Percentiles rank a stretch among this genome's conserved stretches.
These are phyloP conservation scores for Gallinago media DNA, from an alignment of 2,113 vertebrate genomes.

Conservation along the genomic window DNA sequence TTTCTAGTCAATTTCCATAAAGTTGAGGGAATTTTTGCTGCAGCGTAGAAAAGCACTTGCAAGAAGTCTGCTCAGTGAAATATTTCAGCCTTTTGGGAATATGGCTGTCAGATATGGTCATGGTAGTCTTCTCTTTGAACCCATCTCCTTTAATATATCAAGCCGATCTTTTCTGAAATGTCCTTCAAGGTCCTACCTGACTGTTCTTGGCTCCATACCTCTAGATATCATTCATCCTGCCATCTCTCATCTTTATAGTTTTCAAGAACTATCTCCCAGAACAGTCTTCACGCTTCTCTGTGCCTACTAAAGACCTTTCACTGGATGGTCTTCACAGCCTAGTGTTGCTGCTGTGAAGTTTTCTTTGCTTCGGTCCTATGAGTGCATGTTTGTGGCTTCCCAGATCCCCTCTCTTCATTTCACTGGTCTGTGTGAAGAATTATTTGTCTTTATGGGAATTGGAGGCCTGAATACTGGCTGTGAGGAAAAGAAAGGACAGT, in stretches of 20 bases:
- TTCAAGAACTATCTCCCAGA: not conserved
- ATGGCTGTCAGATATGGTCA: not conserved
- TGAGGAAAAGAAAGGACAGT: not conserved
- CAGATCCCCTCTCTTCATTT: not conserved
- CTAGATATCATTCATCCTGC: not conserved
- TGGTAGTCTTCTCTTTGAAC: not conserved
- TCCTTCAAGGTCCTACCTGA: not conserved
- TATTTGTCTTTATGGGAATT: not conserved
- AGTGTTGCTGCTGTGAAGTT: not conserved
- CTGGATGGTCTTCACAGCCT: not conserved
- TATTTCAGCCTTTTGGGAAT: not conserved
- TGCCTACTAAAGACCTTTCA: not conserved
- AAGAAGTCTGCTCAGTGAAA: not conserved
- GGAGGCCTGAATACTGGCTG: not conserved
- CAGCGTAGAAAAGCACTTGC: not conserved
- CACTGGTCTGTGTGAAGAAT: not conserved
- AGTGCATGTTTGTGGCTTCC: not conserved
- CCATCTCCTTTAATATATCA: not conserved
- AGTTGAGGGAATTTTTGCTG: not conserved
- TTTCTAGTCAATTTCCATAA: not conserved
- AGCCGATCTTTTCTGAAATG: not conserved
- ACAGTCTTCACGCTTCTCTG: not conserved
- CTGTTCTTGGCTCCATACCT: not conserved
- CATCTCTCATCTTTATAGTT: not conserved
- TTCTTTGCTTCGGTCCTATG: accelerated